Conservation (phyloP, 53 echinoderm and acorn worm species). For the Astropecten irregularis region DNA sequence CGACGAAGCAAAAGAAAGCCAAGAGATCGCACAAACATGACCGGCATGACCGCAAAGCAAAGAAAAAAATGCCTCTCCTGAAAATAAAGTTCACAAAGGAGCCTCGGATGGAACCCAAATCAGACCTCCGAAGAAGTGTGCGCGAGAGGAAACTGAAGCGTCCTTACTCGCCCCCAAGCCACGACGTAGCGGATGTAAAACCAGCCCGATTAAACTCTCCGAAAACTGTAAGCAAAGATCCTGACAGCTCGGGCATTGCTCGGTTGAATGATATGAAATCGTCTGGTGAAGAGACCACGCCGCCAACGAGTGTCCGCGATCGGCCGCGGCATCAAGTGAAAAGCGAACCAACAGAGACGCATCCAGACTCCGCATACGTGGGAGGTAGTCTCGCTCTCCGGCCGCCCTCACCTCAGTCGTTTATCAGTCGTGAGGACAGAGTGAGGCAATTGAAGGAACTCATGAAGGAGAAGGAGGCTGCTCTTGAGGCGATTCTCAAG, state of each 20-base stretch:
- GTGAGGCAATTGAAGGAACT: slow-evolving; percentile 20
- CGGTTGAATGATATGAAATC: too few species aligned
- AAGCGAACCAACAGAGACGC: not conserved
- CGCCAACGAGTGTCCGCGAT: not conserved
- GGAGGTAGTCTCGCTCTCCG: not conserved
- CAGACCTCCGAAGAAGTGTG: not conserved
- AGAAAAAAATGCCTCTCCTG: not conserved
- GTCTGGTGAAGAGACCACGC: not conserved
- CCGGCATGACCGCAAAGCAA: not conserved
- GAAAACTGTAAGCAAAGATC: not conserved
- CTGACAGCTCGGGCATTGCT: too few species aligned
- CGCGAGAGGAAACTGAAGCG: slow-evolving; percentile 14
- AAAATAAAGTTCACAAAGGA: not conserved
- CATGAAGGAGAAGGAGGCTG: slow-evolving; percentile 25
- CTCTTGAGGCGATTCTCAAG: slow-evolving; percentile 20
- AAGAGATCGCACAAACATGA: not conserved
- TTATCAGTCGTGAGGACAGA: not conserved
- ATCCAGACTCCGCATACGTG: not conserved
- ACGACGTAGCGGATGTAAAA: not conserved
- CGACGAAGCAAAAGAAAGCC: not conserved
- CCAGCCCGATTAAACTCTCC: not conserved
- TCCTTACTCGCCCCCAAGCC: slow-evolving; percentile 2
- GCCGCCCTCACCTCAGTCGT: not conserved
- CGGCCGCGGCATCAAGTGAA: not conserved
- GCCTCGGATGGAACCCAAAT: too few species aligned